These are phyloP conservation scores for Centropristis striata DNA, from an alignment of 2,113 vertebrate species.

Conservation along the genomic window DNA sequence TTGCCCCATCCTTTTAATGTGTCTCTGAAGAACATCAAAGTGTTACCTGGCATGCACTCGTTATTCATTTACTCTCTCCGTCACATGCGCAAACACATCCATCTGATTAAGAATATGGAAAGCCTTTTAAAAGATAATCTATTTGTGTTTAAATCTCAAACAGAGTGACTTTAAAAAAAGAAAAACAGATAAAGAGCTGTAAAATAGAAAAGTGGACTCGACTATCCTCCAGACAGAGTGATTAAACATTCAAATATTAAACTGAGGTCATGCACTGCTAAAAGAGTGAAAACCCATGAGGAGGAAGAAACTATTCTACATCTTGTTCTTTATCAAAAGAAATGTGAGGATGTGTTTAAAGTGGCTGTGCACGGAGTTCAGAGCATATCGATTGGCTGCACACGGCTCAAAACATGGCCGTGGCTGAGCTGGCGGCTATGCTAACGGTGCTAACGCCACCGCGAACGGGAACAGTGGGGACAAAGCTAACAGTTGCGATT, in stretches of 20 bases:
- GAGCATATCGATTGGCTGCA: too few species aligned
- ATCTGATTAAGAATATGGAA: slow-evolving; percentile 46
- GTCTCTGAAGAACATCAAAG: slow-evolving; percentile 50
- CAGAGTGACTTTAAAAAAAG: slow-evolving; percentile 32
- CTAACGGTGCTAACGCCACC: too few species aligned
- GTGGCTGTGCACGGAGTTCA: background rate
- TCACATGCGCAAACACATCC: slow-evolving; percentile 26
- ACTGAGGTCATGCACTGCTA: slow-evolving; percentile 12
- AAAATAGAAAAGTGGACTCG: slow-evolving; percentile 24
- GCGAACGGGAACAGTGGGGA: too few species aligned
- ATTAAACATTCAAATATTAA: slow-evolving; percentile 54
- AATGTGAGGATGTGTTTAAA: slow-evolving; percentile 1
- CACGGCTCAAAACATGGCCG: too few species aligned
- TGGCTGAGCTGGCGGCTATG: too few species aligned
- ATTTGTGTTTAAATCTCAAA: slow-evolving; percentile 44
- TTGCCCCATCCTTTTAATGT: slow-evolving; percentile 48
- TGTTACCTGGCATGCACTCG: slow-evolving; percentile 23
- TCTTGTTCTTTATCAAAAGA: slow-evolving; percentile 36
- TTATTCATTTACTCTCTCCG: slow-evolving; percentile 12
- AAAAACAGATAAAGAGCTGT: background rate
- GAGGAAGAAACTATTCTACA: slow-evolving; percentile 4
- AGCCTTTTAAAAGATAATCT: slow-evolving; percentile 33
- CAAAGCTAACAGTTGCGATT: too few species aligned
- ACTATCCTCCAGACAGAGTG: slow-evolving; percentile 37
- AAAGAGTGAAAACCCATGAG: slow-evolving; percentile 18